These are phyloP conservation scores for Laticauda laticaudata DNA, from an alignment of 2,113 vertebrate species.

Conservation along the genomic window DNA sequence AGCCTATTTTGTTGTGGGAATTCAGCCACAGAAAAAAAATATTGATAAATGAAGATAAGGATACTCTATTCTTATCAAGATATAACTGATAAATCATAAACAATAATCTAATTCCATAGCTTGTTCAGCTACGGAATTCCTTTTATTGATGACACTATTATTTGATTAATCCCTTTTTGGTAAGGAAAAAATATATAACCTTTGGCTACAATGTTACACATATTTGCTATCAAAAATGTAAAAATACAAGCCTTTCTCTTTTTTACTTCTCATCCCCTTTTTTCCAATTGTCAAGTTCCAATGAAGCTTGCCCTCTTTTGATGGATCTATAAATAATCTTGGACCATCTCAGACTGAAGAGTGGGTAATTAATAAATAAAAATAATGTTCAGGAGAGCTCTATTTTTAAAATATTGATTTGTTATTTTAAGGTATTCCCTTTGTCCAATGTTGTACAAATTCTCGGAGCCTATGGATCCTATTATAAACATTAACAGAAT, in stretches of 20 bases:
- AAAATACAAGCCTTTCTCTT: background rate
- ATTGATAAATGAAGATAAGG: background rate
- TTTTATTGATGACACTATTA: background rate
- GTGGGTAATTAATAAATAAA: background rate
- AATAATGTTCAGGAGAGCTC: background rate
- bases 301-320: background rate
- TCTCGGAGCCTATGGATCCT: background rate
- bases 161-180: background rate
- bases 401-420: background rate
- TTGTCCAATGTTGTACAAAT: background rate
- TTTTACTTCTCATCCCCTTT: background rate
- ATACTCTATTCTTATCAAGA: background rate
- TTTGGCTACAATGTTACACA: background rate
- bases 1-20: background rate
- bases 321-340: background rate
- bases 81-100: background rate
- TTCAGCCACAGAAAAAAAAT: background rate
- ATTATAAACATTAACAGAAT: background rate
- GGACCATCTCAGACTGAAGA: background rate
- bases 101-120: background rate
- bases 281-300: background rate
- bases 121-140: background rate
- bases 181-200: background rate
- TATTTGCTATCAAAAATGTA: background rate
- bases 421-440: background rate